Percentiles rank a stretch among this genome's conserved stretches.
phyloP scores from a whole-genome alignment of 2,888 invertebrate species.

The Lissocephala sabroskyi region DNA sequence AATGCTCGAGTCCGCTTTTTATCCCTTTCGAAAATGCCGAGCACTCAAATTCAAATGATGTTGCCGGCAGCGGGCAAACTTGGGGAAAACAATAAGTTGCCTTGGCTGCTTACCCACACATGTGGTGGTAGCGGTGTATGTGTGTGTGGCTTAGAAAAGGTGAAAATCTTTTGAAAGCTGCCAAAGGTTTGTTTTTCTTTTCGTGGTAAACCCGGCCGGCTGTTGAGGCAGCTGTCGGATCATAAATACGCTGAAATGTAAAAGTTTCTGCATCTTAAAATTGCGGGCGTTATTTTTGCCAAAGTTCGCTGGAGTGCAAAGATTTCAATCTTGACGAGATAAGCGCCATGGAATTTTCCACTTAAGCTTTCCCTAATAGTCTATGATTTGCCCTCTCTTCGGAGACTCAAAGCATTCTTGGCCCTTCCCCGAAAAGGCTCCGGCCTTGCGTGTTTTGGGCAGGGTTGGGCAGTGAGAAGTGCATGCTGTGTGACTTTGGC shows the following conservation, averaged over 20 bases:
- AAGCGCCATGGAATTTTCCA: too few relatives aligned
- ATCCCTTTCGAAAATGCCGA: slow-evolving; percentile 32
- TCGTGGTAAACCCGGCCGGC: too few relatives aligned
- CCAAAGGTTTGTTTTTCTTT: slow-evolving; percentile 41
- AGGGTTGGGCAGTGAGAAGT: background rate
- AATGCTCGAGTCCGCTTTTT: slow-evolving; percentile 8
- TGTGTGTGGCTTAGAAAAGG: slow-evolving; percentile 32
- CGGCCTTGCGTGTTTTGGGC: too few relatives aligned
- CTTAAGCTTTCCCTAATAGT: too few relatives aligned
- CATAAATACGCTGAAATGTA: slow-evolving; percentile 66
- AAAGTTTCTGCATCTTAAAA: slow-evolving; percentile 51
- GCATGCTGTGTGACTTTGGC: slow-evolving; percentile 14
- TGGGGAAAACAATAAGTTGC: slow-evolving; percentile 57
- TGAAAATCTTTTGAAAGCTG: slow-evolving; percentile 63
- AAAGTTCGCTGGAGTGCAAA: too few relatives aligned
- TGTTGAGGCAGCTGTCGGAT: slow-evolving; percentile 38
- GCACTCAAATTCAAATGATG: slow-evolving; percentile 20
- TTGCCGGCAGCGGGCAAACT: slow-evolving; percentile 28
- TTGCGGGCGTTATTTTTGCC: too few relatives aligned
- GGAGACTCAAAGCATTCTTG: too few relatives aligned
- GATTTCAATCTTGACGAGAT: too few relatives aligned
- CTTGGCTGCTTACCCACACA: slow-evolving; percentile 44
- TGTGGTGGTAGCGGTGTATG: background rate
- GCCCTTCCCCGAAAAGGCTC: too few relatives aligned
- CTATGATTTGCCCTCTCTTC: too few relatives aligned